These are phyloP conservation scores for Acropora tenuis DNA, from an alignment of 64 coral and sea anemone species.

Conservation along the genomic window DNA sequence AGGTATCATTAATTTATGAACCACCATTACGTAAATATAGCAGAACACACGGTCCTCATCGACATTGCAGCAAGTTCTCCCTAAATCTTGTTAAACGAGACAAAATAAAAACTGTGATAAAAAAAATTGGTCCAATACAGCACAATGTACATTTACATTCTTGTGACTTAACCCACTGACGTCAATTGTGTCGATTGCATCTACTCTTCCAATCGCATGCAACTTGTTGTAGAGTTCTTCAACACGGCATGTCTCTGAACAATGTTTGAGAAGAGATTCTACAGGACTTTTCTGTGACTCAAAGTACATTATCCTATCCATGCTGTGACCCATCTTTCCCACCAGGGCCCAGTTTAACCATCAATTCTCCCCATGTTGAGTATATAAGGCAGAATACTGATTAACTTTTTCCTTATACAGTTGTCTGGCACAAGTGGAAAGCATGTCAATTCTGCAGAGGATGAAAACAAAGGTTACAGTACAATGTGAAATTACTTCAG, in stretches of 20 bases:
- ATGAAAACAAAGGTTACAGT: background rate
- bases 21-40: too few species aligned
- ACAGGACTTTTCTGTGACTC: background rate
- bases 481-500: too few species aligned
- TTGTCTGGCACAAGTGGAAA: background rate
- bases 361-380: background rate
- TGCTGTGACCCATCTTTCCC: background rate
- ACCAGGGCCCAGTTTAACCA: background rate
- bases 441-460: background rate
- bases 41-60: too few species aligned
- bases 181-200: background rate
- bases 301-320: background rate
- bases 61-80: too few species aligned
- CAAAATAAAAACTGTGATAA: too few species aligned
- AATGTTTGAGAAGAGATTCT: background rate
- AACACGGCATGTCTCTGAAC: background rate
- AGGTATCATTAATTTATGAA: too few species aligned
- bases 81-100: too few species aligned
- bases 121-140: too few species aligned
- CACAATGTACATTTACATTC: constrained; percentile 6
- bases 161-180: constrained; percentile 10
- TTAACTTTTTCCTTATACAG: constrained; percentile 7
- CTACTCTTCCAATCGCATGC: constrained; percentile 7
- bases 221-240: constrained; percentile 26
- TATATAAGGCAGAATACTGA: background rate